These are phyloP conservation scores for Buathra laborator DNA, from an alignment of 2,888 invertebrate genomes.

Conservation along the genomic window DNA sequence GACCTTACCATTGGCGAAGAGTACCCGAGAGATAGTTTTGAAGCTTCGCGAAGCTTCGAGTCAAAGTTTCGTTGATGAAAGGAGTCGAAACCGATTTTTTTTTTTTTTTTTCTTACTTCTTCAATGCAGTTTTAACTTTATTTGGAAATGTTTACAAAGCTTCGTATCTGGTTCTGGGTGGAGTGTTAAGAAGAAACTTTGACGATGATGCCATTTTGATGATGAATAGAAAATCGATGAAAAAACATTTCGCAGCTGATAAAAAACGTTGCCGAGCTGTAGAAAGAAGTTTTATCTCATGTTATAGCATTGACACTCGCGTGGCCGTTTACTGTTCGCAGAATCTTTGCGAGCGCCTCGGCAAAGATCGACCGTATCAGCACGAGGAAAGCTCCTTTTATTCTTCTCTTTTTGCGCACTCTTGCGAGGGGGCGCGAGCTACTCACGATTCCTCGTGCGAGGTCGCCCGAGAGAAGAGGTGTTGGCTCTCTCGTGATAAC, in stretches of 20 bases:
- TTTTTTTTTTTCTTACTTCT: background rate
- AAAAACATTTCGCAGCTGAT: background rate
- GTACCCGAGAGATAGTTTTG: conserved; percentile 10
- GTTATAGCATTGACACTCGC: conserved; percentile 40
- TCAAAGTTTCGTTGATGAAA: conserved; percentile 43
- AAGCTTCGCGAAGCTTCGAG: background rate
- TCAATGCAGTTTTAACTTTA: background rate
- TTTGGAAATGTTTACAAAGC: background rate
- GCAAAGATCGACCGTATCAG: conserved; percentile 61
- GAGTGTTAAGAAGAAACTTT: conserved; percentile 5
- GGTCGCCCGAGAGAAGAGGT: conserved; percentile 56
- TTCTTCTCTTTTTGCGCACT: conserved; percentile 29
- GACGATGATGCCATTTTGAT: conserved; percentile 35
- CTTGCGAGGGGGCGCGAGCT: conserved; percentile 31
- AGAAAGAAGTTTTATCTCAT: conserved; percentile 47
- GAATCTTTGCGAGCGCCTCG: conserved; percentile 33
- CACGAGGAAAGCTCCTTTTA: background rate
- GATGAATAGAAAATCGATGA: conserved; percentile 23
- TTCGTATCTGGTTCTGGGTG: background rate
- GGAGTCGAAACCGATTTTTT: background rate
- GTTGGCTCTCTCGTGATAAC: conserved; percentile 70
- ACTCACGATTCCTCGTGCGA: conserved; percentile 45
- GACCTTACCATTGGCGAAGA: background rate
- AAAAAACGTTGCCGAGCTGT: conserved; percentile 15
- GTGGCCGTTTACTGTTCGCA: conserved; percentile 61